Evolutionary conservation across 2,113 vertebrate genomes (phyloP), one percentile per base, ranked within the genome.

Genomic region (Cephalopholis sonnerati): DNA sequence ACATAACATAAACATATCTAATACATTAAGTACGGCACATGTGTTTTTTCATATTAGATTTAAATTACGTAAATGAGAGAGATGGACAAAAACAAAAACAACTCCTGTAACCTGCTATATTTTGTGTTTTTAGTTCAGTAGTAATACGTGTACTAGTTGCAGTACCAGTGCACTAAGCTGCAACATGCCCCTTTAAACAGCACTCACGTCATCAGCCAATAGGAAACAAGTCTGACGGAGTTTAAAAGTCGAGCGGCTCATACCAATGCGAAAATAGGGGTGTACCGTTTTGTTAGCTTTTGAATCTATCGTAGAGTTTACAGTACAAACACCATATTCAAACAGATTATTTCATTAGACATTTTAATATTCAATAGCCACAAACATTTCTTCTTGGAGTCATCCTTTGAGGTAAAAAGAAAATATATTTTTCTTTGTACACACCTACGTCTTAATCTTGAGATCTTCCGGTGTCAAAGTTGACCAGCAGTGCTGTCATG

Each of bases 391-490:
- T 0, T 0, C 10, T 55, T n/a, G 1, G 2, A 24, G 7, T 18
- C 0, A 5, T n/a, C 20, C 0, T 2, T 16, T 0, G n/a, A 29
- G 1, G 16, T 29, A 20, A 4, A 3, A 41, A 0, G n/a, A 2
- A 39, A 55, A 59, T 0, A 11, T 22, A 4, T 20, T 24, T 53
- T 61, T 54, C 7, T 5, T 15, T 2, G 2, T 2, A 0, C 27
- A 29, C 65, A 69, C 89, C 82, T 62, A 13, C 11, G 0, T 7
- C 1, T 22, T 1, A 0, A 1, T 64, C 59, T 77, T 93, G 85
- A 70, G 44, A 4, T 75, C 29, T 53, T 73, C 91, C 76, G 66
- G 74, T 92, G 94, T 94, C 92, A 93, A 84, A 94, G 93, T 93
- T 93, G 87, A 93, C 39, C 70, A 58, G 82, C 69, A 41, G 51